Evolutionary conservation across 53 echinoderm and acorn worm species (phyloP).

Genomic region (Crossaster papposus): DNA sequence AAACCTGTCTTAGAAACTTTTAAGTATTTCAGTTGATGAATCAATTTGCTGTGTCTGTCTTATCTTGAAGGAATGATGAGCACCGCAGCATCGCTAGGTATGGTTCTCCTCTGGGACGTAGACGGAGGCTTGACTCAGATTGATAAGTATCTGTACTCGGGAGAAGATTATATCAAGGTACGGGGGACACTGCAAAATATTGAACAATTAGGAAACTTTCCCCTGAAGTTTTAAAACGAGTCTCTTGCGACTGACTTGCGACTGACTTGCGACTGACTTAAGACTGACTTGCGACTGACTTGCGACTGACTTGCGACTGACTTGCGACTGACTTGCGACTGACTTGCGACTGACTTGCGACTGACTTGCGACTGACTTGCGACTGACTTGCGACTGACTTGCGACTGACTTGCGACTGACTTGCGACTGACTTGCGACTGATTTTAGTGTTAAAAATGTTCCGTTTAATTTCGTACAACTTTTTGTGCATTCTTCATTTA

Average conservation of each 20-base stretch:
- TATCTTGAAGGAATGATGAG: slow-evolving; percentile 87
- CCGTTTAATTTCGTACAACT: background rate
- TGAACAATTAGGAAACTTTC: background rate
- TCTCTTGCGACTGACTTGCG: too few relatives aligned
- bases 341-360: too few relatives aligned
- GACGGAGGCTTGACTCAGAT: slow-evolving; percentile 96
- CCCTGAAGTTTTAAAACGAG: background rate
- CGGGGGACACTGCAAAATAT: too few relatives aligned
- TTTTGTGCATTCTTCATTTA: slow-evolving; percentile 15
- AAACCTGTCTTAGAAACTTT: too few relatives aligned
- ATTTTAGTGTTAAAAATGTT: background rate
- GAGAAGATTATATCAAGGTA: slow-evolving; percentile 97
- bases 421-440: too few relatives aligned
- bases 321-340: too few relatives aligned
- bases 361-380: background rate
- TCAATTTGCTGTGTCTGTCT: background rate
- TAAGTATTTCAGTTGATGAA: too few relatives aligned
- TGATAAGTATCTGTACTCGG: slow-evolving; percentile 95
- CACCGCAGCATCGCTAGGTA: slow-evolving; percentile 84
- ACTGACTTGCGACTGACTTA: too few relatives aligned
- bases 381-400: too few relatives aligned
- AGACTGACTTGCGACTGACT: too few relatives aligned
- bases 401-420: too few relatives aligned
- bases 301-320: too few relatives aligned
- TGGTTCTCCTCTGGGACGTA: slow-evolving; percentile 94